These are phyloP conservation scores for Seriola aureovittata DNA, from an alignment of 2,113 vertebrate species.

Conservation along the genomic window DNA sequence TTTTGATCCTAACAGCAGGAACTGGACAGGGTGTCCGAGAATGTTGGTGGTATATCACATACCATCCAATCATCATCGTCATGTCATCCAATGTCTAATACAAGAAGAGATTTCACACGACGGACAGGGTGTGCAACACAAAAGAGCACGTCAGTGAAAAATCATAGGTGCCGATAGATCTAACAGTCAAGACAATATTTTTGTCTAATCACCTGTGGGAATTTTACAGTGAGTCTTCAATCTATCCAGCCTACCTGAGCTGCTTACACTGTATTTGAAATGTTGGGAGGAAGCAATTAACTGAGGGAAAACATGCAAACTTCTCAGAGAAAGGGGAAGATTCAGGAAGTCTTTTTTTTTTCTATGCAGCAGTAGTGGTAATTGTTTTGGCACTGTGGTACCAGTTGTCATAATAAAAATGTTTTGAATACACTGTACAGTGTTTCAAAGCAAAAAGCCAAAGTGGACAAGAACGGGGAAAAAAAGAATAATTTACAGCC, in stretches of 20 bases:
- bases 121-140: background rate
- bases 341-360: background rate
- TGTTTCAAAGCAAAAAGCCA: background rate
- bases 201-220: background rate
- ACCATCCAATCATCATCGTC: background rate
- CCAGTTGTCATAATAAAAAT: background rate
- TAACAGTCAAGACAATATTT: background rate
- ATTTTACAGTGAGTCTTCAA: background rate
- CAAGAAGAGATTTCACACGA: background rate
- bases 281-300: background rate
- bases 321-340: background rate
- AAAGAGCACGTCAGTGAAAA: background rate
- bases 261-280: background rate
- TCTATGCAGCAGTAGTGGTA: background rate
- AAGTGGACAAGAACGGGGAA: background rate
- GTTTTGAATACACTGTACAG: background rate
- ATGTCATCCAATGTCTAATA: background rate
- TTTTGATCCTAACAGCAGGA: background rate
- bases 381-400: background rate
- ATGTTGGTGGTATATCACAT: background rate
- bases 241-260: background rate
- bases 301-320: background rate
- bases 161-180: background rate
- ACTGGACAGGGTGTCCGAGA: too few relatives aligned
- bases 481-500: background rate